Evolutionary conservation across 2,888 invertebrate genomes (phyloP).

Genomic region (Lymantria monacha): DNA sequence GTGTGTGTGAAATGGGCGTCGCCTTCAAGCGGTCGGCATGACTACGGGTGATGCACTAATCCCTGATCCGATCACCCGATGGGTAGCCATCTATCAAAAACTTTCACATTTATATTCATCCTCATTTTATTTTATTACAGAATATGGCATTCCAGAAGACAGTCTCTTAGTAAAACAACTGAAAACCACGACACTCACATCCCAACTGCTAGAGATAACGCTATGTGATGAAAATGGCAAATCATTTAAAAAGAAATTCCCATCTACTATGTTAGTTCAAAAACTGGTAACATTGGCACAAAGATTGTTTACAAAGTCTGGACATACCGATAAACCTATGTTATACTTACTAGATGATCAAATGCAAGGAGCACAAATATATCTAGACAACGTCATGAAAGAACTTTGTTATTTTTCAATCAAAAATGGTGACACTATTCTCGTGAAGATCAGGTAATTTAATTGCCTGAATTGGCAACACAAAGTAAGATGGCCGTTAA

Average conservation of each 20-base stretch:
- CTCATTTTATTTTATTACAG: conserved; percentile 65
- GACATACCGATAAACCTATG: conserved; percentile 58
- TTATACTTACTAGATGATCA: conserved; percentile 80
- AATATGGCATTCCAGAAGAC: conserved; percentile 92
- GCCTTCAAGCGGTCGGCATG: too few species aligned
- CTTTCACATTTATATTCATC: too few species aligned
- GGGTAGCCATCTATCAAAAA: too few species aligned
- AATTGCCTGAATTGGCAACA: conserved; percentile 37
- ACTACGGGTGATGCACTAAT: too few species aligned
- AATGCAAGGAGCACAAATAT: conserved; percentile 85
- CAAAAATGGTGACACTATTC: conserved; percentile 90
- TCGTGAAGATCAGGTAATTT: conserved; percentile 84
- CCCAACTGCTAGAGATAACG: conserved; percentile 84
- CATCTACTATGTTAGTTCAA: conserved; percentile 90
- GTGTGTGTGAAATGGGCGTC: too few species aligned
- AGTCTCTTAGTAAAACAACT: conserved; percentile 82
- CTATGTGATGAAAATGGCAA: conserved; percentile 79
- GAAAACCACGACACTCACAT: conserved; percentile 84
- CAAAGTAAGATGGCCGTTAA: conserved; percentile 27
- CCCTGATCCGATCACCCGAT: too few species aligned
- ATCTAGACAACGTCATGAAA: conserved; percentile 91
- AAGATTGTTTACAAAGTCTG: conserved; percentile 84
- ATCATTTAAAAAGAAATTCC: conserved; percentile 87
- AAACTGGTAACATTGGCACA: conserved; percentile 91
- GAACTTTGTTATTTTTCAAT: conserved; percentile 92